Base-by-base conservation (phyloP, 2,113 vertebrate species). In the Caranx ignobilis region DNA sequence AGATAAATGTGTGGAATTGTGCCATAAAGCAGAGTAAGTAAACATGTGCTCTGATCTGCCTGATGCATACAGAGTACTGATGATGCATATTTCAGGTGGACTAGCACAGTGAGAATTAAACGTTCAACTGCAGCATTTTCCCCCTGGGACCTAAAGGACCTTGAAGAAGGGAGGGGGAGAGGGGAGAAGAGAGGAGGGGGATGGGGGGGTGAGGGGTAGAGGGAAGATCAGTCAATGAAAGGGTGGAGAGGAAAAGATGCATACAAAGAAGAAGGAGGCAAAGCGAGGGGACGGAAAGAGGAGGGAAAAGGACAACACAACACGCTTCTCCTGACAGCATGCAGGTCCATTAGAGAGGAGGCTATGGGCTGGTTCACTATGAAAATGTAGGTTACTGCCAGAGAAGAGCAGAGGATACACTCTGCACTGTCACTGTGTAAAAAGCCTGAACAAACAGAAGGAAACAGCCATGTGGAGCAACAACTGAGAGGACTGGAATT, bases 41-140 rank as follows among this genome's bases (percentile, higher is more conserved):
- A 39, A 34, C 26, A 34, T 11, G 50, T 45, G 16, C 12, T 56
- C 7, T 16, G 55, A 6, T 48, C 68, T 45, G 32, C 47, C 48
- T n/a, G 43, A 12, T n/a, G 21, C 71, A 66, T 66, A 60, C 55
- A 75, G 18, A 83, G 31, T 11, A 32, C 70, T 79, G 82, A 83
- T 84, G 66, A 63, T 70, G 77, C 82, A 77, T 50, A 81, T 82
- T 89, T 83, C 67, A 87, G 55, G 21, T 83, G 47, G 39, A 50
- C 39, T 1, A 64, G 59, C 62, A 6, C 57, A 15, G 54, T 10
- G 75, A 79, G 87, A 78, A 81, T 6, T 26, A 55, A 89, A 63
- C 57, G 6, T 57, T 37, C 26, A 69, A 79, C 59, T 67, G 59
- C 74, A 77, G 52, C 71, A 35, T 6, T 59, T 64, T 0, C 55